Percentiles rank a stretch among this genome's conserved stretches.
Evolutionary conservation across 2,888 invertebrate species (phyloP).

Genomic region (Drosophila dives): DNA sequence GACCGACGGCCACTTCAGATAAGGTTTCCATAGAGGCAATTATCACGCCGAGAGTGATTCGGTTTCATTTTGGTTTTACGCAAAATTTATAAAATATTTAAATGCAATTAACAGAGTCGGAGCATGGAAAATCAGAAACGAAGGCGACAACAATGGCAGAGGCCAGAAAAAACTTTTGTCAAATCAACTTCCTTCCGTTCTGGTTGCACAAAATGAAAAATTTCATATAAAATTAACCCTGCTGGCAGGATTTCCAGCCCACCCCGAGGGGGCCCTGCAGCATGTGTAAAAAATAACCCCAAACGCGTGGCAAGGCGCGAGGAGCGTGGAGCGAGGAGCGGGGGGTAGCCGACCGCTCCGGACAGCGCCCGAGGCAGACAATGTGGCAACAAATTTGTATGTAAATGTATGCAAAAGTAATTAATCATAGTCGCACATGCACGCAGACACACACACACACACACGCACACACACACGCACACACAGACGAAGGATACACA

Average conservation of each 20-base stretch:
- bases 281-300: conserved; percentile 62
- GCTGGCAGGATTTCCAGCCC: conserved; percentile 52
- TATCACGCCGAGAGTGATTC: conserved; percentile 22
- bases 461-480: conserved; percentile 33
- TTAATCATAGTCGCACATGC: conserved; percentile 80
- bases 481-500: conserved; percentile 31
- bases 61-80: conserved; percentile 53
- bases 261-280: conserved; percentile 31
- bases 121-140: conserved; percentile 49
- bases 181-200: conserved; percentile 76
- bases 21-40: conserved; percentile 28
- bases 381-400: conserved; percentile 82
- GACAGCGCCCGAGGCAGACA: conserved; percentile 68
- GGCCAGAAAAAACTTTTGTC: conserved; percentile 69
- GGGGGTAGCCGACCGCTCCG: conserved; percentile 27
- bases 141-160: conserved; percentile 16
- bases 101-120: conserved; percentile 69
- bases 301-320: conserved; percentile 21
- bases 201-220: conserved; percentile 75
- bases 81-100: conserved; percentile 72
- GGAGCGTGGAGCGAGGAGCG: neutral
- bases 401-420: conserved; percentile 81
- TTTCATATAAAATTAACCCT: conserved; percentile 79
- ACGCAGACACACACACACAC: conserved; percentile 50
- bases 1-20: neutral